Base-by-base conservation (phyloP, 2,888 invertebrate genomes). In the Meliscaeva auricollis region DNA sequence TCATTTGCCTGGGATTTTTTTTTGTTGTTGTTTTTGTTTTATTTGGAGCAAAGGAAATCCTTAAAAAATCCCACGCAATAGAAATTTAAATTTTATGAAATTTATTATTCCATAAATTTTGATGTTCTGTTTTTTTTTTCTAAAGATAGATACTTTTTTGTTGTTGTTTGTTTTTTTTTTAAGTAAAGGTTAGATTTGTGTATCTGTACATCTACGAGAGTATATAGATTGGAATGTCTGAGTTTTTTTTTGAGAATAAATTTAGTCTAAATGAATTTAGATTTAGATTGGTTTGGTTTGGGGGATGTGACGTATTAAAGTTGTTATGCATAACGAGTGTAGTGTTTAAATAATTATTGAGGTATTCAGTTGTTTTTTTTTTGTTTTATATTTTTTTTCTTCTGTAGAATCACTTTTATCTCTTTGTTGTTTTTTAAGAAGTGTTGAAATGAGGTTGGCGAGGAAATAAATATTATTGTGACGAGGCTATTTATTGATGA, bases 261-360 rank as follows among this genome's bases (percentile, higher is more conserved):
- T 79, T 66, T 26, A 77, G 54, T 73, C 22, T n/a, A 41, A 72
- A 66, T 26, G 60, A 62, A 78, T 68, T 73, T 54, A 30, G 38
- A 74, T 54, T 80, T 54, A 44, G 64, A 52, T 72, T 73, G 54
- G 32, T 80, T 60, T 26, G 7, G 38, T 38, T 38, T 38, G 38
- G 4, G 4, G 30, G 44, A 20, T 48, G 68, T 85, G 85, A 85
- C 85, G 85, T 85, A 85, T 70, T 66, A 11, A 17, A 26, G 30
- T 64, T 64, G 6, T 64, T 64, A 9, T 41, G n/a, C 30, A 20
- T 2, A 38, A 26, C 26, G 9, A 46, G 46, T 48, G 30, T 30
- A 46, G 46, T 48, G 30, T 30, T 44, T 46, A 64, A 46, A 46
- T 64, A 13, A 46, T 72, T 66, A 46, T 75, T 72, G 22, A 72